Percentiles rank a stretch among this genome's conserved stretches.
phyloP scores from a whole-genome alignment of 2,113 vertebrate species.

The Mormoops blainvillei region DNA sequence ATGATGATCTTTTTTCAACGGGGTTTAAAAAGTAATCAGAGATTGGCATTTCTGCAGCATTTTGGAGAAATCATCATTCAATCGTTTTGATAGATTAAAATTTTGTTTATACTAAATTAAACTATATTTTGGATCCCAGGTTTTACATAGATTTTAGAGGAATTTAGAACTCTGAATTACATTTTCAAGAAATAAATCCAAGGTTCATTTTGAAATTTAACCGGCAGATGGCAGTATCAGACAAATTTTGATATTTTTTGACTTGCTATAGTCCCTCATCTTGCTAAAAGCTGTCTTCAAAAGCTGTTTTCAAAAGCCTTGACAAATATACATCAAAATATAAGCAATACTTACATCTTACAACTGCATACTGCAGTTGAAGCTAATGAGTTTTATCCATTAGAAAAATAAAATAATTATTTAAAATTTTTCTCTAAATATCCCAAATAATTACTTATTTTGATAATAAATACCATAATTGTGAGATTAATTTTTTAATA shows the following conservation, averaged over 20 bases:
- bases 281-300: background rate
- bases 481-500: background rate
- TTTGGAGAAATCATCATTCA: background rate
- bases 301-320: background rate
- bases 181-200: background rate
- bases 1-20: background rate
- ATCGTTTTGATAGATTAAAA: background rate
- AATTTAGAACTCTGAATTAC: background rate
- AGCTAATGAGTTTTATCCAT: background rate
- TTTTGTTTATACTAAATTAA: background rate
- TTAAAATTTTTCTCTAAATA: constrained; percentile 16
- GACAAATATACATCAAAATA: background rate
- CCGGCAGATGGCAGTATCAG: constrained; percentile 62
- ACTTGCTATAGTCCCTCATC: rapidly evolving
- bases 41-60: background rate
- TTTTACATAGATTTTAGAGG: constrained; percentile 14
- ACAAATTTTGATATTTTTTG: background rate
- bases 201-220: background rate
- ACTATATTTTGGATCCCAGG: background rate
- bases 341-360: background rate
- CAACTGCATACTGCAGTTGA: background rate
- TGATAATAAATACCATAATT: background rate
- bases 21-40: background rate
- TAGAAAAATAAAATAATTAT: constrained; percentile 31
- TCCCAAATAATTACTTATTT: background rate